Evolutionary conservation across 2,888 invertebrate species (phyloP).

Genomic region (Diarsia mendica): DNA sequence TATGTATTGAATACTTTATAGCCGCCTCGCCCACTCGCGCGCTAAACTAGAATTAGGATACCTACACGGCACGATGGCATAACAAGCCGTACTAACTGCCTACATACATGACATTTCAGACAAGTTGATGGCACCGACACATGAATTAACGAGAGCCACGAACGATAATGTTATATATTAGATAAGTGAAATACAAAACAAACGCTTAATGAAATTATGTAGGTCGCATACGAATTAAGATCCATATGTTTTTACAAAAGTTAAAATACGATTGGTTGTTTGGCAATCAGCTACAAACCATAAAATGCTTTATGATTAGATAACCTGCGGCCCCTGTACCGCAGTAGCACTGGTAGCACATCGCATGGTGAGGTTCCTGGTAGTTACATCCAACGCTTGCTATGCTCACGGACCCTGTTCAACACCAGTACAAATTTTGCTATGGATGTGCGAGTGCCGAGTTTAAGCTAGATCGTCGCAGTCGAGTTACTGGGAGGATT

Average conservation of each 20-base stretch:
- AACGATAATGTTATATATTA: conserved; percentile 36
- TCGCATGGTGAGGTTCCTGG: neutral
- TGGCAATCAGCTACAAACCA: conserved; percentile 69
- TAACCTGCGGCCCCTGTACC: conserved; percentile 65
- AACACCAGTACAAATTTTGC: neutral
- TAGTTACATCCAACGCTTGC: conserved; percentile 35
- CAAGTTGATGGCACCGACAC: conserved; percentile 17
- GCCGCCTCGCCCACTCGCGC: conserved; percentile 46
- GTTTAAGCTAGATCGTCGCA: neutral
- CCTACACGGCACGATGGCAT: conserved; percentile 37
- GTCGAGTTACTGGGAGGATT: neutral
- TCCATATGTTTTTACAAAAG: conserved; percentile 57
- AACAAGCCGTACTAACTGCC: conserved; percentile 37
- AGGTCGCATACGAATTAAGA: conserved; percentile 39
- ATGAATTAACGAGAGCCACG: conserved; percentile 8
- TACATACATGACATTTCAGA: conserved; percentile 24
- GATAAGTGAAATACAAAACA: conserved; percentile 39
- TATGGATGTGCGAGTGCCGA: conserved; percentile 11
- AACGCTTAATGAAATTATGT: conserved; percentile 40
- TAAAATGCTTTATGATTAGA: conserved; percentile 73
- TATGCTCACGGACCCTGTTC: conserved; percentile 2
- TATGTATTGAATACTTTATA: conserved; percentile 21
- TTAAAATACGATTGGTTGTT: conserved; percentile 66
- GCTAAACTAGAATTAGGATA: conserved; percentile 41
- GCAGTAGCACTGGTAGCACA: neutral